Percentiles rank a stretch among this genome's conserved stretches.
Evolutionary conservation across 2,797 vertebrate species (phyloP).

Genomic region (Rhinichthys osculus): DNA sequence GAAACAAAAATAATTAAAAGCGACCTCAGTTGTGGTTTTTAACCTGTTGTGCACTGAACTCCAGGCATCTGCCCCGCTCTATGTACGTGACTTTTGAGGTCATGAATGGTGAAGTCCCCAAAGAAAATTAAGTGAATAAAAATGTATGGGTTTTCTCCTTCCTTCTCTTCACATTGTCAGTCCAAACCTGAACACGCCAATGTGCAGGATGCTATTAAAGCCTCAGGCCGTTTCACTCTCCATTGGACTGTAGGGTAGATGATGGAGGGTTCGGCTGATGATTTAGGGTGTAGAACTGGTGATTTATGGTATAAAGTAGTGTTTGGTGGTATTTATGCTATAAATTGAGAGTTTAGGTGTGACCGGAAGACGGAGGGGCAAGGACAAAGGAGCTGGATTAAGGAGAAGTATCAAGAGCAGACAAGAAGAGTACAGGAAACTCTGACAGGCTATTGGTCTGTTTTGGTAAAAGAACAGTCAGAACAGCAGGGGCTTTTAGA

Average conservation of each 20-base stretch:
- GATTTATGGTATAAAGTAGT: conserved; percentile 54
- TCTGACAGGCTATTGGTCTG: conserved; percentile 38
- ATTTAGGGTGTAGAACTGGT: neutral
- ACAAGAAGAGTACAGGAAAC: conserved; percentile 59
- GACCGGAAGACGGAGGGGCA: neutral
- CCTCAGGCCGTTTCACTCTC: conserved; percentile 62
- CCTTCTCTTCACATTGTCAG: conserved; percentile 62
- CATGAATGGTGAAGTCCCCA: conserved; percentile 38
- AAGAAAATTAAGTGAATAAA: conserved; percentile 54
- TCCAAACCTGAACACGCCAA: conserved; percentile 73
- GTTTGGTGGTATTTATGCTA: neutral
- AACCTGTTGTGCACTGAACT: conserved; percentile 37
- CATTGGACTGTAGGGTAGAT: neutral
- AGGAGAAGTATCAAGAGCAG: conserved; percentile 66
- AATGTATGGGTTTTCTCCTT: conserved; percentile 64
- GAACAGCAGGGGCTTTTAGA: conserved; percentile 32
- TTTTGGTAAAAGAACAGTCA: conserved; percentile 39
- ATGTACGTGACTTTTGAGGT: conserved; percentile 24
- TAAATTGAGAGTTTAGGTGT: neutral
- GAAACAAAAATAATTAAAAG: conserved; percentile 60
- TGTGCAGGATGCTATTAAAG: conserved; percentile 76
- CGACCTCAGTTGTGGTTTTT: conserved; percentile 36
- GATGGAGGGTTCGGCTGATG: neutral
- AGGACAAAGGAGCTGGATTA: conserved; percentile 7
- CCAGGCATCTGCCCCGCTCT: conserved; percentile 53